Conservation (phyloP, 2,888 invertebrate genomes). For the Parascotia fuliginaria region DNA sequence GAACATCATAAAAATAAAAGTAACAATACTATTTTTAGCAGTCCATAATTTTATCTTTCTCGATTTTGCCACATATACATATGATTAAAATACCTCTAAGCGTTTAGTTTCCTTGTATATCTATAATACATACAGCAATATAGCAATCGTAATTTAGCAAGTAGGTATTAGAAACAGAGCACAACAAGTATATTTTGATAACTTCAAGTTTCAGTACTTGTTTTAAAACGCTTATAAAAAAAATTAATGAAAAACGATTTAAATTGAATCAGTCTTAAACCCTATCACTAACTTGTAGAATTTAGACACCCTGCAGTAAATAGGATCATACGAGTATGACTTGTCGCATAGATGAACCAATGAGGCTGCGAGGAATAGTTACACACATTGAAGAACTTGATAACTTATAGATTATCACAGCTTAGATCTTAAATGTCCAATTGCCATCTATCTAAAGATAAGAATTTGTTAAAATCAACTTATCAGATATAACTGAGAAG, state of each 20-base stretch:
- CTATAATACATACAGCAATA: no score
- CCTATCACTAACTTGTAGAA: not conserved
- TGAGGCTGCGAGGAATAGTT: not conserved
- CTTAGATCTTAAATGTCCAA: not conserved
- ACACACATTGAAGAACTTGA: not conserved
- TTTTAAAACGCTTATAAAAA: no score
- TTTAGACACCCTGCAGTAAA: not conserved
- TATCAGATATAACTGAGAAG: not conserved
- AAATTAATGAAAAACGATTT: no score
- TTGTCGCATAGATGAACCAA: not conserved
- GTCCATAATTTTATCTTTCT: not conserved
- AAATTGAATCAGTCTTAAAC: not conserved
- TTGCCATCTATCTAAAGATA: not conserved
- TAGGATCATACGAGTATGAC: not conserved
- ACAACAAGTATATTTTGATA: no score
- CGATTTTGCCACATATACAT: no score
- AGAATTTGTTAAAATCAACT: not conserved
- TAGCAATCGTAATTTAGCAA: no score
- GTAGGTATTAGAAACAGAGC: no score
- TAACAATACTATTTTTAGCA: not conserved
- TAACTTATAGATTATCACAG: not conserved
- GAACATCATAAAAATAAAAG: not conserved
- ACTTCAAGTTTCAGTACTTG: no score
- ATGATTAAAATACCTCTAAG: no score
- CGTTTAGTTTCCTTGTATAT: no score